Evolutionary conservation across 2,888 invertebrate species (phyloP).

Genomic region (Caenorhabditis becei): DNA sequence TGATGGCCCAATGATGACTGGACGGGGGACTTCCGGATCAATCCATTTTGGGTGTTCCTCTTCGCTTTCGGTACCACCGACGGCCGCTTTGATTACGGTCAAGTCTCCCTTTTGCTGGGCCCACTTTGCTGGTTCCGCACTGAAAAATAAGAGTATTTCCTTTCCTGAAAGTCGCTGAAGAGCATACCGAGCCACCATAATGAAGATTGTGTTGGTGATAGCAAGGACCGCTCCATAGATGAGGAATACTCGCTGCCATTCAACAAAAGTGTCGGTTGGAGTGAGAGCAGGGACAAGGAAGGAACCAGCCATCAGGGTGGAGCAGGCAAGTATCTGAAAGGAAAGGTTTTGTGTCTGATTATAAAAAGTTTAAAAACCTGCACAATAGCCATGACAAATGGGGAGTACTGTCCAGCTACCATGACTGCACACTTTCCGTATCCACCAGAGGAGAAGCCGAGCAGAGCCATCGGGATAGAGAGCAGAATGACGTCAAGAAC

Average conservation of each 20-base stretch:
- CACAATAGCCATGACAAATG: slow-evolving; percentile 74
- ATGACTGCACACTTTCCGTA: slow-evolving; percentile 74
- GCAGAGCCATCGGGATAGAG: slow-evolving; percentile 68
- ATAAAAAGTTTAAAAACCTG: no score
- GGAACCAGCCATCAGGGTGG: slow-evolving; percentile 69
- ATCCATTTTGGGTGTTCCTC: slow-evolving; percentile 3
- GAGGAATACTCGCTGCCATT: slow-evolving; percentile 69
- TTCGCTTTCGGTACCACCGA: slow-evolving; percentile 19
- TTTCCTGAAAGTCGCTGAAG: neutral
- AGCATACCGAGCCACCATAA: slow-evolving; percentile 57
- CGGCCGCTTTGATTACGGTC: slow-evolving; percentile 42
- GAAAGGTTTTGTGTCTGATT: neutral
- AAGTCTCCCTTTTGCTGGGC: slow-evolving; percentile 53
- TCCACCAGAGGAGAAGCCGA: slow-evolving; percentile 76
- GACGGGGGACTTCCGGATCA: slow-evolving; percentile 11
- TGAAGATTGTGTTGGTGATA: slow-evolving; percentile 63
- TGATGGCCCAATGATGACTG: neutral
- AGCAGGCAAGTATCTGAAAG: slow-evolving; percentile 69
- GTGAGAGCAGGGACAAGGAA: slow-evolving; percentile 73
- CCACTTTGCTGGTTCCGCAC: slow-evolving; percentile 66
- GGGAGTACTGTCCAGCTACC: slow-evolving; percentile 71
- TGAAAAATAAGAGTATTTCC: slow-evolving; percentile 11
- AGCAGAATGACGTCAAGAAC: slow-evolving; percentile 64
- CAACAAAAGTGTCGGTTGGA: slow-evolving; percentile 63
- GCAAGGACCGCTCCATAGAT: slow-evolving; percentile 65